Evolutionary conservation across 2,113 vertebrate species (phyloP).

Genomic region (Pteruthius melanotis): DNA sequence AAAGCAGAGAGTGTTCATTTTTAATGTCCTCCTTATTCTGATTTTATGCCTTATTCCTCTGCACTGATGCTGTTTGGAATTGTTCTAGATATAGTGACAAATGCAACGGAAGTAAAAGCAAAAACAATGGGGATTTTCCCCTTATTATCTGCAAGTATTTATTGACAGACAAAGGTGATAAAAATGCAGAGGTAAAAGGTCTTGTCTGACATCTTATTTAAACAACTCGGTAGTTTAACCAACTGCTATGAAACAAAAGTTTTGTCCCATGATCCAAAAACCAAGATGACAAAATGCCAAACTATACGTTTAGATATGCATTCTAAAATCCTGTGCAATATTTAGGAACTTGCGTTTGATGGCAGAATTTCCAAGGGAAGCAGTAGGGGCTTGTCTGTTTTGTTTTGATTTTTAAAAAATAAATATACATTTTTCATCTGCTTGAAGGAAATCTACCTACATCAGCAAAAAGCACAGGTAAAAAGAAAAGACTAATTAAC

Average conservation of each 20-base stretch:
- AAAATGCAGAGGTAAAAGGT: slow-evolving; percentile 38
- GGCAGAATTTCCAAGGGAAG: background rate
- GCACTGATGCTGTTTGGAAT: background rate
- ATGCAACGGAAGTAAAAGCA: background rate
- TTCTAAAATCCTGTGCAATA: background rate
- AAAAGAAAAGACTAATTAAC: background rate
- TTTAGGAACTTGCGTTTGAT: background rate
- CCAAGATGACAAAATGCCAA: background rate
- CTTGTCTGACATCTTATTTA: background rate
- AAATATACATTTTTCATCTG: background rate
- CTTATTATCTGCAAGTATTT: background rate
- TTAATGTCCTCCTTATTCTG: slow-evolving; percentile 49
- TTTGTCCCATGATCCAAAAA: background rate
- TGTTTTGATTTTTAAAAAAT: background rate
- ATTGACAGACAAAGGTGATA: slow-evolving; percentile 26
- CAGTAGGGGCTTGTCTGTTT: background rate
- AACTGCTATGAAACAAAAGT: background rate
- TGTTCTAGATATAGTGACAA: background rate
- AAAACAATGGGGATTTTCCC: background rate
- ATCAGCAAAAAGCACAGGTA: background rate
- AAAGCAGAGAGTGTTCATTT: slow-evolving; percentile 10
- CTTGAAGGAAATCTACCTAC: background rate
- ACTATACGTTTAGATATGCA: background rate
- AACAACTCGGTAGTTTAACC: background rate
- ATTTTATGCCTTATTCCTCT: slow-evolving; percentile 42